Percentiles rank a stretch among this genome's conserved stretches.
Evolutionary conservation across 2,888 invertebrate genomes (phyloP).

Genomic region (Rhamnusium bicolor): DNA sequence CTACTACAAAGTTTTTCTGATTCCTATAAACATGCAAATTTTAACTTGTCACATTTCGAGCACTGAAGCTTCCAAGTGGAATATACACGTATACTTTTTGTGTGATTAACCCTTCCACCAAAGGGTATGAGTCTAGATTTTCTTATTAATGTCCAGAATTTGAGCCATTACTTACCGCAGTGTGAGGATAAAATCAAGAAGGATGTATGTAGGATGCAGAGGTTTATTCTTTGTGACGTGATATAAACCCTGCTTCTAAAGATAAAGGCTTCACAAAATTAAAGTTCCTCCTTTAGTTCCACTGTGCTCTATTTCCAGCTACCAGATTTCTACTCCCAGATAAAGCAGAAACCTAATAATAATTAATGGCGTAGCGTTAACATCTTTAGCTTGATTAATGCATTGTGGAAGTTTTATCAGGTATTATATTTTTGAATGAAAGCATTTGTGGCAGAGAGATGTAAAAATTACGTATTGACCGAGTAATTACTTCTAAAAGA

Average conservation of each 20-base stretch:
- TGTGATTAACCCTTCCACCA: background rate
- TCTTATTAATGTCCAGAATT: background rate
- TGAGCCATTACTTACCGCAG: background rate
- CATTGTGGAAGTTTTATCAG: background rate
- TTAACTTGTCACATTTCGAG: too few relatives aligned
- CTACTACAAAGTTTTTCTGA: too few relatives aligned
- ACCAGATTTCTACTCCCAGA: conserved; percentile 1
- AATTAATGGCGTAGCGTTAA: conserved; percentile 3
- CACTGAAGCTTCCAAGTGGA: too few relatives aligned
- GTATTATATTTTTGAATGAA: background rate
- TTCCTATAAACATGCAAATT: too few relatives aligned
- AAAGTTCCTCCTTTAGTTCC: conserved; percentile 2
- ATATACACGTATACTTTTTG: too few relatives aligned
- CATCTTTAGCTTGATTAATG: conserved; percentile 18
- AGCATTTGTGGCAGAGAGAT: background rate
- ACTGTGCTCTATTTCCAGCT: background rate
- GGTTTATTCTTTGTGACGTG: conserved; percentile 14
- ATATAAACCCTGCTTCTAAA: background rate
- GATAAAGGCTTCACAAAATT: conserved; percentile 7
- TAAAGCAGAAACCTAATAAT: conserved; percentile 15
- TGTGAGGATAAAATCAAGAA: background rate
- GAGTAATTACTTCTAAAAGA: background rate
- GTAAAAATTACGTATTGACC: background rate
- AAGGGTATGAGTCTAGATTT: background rate
- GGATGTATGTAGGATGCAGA: background rate